Evolutionary conservation across 1,140 invertebrate genomes (phyloP).

Genomic region (Pseudomyrmex cubaensis): DNA sequence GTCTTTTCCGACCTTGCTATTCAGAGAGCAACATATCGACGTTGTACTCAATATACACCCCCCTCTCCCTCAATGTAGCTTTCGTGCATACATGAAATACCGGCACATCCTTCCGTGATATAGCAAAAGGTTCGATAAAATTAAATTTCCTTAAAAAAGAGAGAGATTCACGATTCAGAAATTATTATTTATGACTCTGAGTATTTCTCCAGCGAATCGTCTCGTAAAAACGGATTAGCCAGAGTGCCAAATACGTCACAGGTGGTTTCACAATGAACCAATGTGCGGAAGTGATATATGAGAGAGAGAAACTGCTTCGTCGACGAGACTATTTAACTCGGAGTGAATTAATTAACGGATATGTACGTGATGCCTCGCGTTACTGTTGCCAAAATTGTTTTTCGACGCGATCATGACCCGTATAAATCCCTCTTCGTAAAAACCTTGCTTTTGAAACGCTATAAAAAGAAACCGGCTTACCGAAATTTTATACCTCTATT

Average conservation of each 20-base stretch:
- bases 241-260: slow-evolving; percentile 48
- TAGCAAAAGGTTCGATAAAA: slow-evolving; percentile 13
- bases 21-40: not conserved
- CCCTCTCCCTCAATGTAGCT: not conserved
- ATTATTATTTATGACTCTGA: slow-evolving; percentile 25
- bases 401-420: not conserved
- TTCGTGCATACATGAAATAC: not conserved
- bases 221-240: slow-evolving; percentile 14
- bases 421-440: not conserved
- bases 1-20: not conserved
- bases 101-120: slow-evolving; percentile 17
- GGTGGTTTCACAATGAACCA: slow-evolving; percentile 40
- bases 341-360: slow-evolving; percentile 35
- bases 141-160: slow-evolving; percentile 14
- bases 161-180: not conserved
- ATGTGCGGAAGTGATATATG: slow-evolving; percentile 21
- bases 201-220: not conserved
- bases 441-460: not conserved
- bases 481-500: not conserved
- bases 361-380: not conserved
- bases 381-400: slow-evolving; percentile 2
- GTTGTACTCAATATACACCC: not conserved
- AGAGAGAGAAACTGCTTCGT: not conserved
- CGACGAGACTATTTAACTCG: slow-evolving; percentile 3
- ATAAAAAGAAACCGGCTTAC: not conserved